Percentiles rank a stretch among this genome's conserved stretches.
Conservation (phyloP, 1,140 invertebrate genomes). For the Drosophila lacteicornis region DNA sequence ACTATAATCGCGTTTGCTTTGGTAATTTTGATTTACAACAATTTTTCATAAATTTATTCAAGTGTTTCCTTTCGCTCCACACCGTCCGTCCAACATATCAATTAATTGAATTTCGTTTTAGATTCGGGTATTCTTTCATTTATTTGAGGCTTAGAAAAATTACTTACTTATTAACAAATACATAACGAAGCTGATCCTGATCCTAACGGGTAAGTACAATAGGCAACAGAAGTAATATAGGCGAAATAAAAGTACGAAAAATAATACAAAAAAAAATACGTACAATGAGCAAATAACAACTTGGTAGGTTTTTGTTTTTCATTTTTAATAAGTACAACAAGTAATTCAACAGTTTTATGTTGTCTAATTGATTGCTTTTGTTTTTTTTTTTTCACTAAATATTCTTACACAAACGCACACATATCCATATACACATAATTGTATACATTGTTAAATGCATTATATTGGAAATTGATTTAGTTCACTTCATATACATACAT, state of each 20-base stretch:
- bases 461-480: slow-evolving; percentile 70
- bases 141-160: slow-evolving; percentile 28
- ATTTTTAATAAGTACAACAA: slow-evolving; percentile 69
- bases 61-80: slow-evolving; percentile 13
- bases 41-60: slow-evolving; percentile 51
- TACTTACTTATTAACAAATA: slow-evolving; percentile 33
- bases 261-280: slow-evolving; percentile 25
- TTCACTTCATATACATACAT: slow-evolving; percentile 45
- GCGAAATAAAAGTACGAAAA: slow-evolving; percentile 35
- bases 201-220: slow-evolving; percentile 69
- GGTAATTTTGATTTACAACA: slow-evolving; percentile 80
- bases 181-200: slow-evolving; percentile 45
- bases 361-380: slow-evolving; percentile 33
- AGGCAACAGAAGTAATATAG: slow-evolving; percentile 28
- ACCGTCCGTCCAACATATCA: slow-evolving; percentile 20
- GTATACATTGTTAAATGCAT: slow-evolving; percentile 72
- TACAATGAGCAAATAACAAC: slow-evolving; percentile 41
- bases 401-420: slow-evolving; percentile 55
- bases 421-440: slow-evolving; percentile 58
- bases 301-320: slow-evolving; percentile 14
- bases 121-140: slow-evolving; percentile 42
- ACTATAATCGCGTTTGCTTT: slow-evolving; percentile 76
- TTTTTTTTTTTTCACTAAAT: slow-evolving; percentile 30
- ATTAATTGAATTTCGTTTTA: slow-evolving; percentile 37
- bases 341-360: slow-evolving; percentile 63